phyloP scores from a whole-genome alignment of 1,140 invertebrate species.

The Manduca sexta region DNA sequence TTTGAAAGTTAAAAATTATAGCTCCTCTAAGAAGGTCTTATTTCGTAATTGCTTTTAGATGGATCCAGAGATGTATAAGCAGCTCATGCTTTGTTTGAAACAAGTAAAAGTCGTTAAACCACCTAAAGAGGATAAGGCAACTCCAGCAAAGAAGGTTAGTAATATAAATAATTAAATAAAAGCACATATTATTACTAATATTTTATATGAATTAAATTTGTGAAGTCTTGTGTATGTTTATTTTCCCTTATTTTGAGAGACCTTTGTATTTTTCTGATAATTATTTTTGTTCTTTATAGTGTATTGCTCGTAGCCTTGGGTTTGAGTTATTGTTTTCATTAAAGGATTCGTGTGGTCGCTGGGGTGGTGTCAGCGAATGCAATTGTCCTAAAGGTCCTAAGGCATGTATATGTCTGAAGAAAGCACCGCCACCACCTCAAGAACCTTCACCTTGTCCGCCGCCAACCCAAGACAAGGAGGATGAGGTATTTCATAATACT shows the following conservation, averaged over 20 bases:
- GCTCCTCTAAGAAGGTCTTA: too few relatives aligned
- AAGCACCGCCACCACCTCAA: slow-evolving; percentile 24
- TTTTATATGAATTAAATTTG: too few relatives aligned
- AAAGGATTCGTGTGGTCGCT: slow-evolving; percentile 48
- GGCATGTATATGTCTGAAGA: slow-evolving; percentile 38
- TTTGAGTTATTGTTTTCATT: background rate
- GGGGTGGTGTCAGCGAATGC: slow-evolving; percentile 45
- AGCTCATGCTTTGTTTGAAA: slow-evolving; percentile 54
- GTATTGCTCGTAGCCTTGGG: too few relatives aligned
- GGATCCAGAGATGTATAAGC: slow-evolving; percentile 52
- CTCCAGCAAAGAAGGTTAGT: slow-evolving; percentile 44
- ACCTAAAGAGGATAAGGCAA: slow-evolving; percentile 39
- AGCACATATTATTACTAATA: background rate
- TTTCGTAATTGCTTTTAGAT: slow-evolving; percentile 28
- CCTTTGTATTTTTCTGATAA: too few relatives aligned
- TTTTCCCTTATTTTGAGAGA: too few relatives aligned
- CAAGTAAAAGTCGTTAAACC: slow-evolving; percentile 32
- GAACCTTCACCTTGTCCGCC: slow-evolving; percentile 31
- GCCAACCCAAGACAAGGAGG: slow-evolving; percentile 21
- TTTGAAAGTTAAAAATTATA: too few relatives aligned
- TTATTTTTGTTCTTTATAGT: too few relatives aligned
- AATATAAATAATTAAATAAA: background rate
- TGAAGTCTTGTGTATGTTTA: too few relatives aligned
- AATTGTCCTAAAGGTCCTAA: slow-evolving; percentile 54
- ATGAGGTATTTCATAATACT: too few relatives aligned